phyloP scores from a whole-genome alignment of 2,113 vertebrate genomes.

The Rana temporaria region DNA sequence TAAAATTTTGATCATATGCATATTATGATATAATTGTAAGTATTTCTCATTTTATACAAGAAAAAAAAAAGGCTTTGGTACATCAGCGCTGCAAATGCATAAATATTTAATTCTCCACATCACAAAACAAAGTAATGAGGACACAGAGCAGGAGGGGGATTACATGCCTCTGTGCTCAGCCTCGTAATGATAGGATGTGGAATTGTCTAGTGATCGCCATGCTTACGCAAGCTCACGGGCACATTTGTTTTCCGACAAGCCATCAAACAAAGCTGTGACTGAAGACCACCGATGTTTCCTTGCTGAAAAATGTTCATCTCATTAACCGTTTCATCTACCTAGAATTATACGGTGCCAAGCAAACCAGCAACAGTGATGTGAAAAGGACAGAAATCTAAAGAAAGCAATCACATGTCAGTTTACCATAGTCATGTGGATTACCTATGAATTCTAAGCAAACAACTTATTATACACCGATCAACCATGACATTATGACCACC shows the following conservation, averaged over 20 bases:
- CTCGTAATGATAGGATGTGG: slow-evolving; percentile 33
- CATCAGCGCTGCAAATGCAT: slow-evolving; percentile 31
- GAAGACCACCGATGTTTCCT: not conserved
- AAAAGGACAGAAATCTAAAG: too few relatives aligned
- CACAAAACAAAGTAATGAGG: slow-evolving; percentile 57
- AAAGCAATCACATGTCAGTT: too few relatives aligned
- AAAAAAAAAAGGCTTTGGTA: not conserved
- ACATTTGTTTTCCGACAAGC: slow-evolving; percentile 20
- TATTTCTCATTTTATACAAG: slow-evolving; percentile 19
- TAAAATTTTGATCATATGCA: too few relatives aligned
- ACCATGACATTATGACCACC: too few relatives aligned
- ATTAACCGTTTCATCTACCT: slow-evolving; percentile 15
- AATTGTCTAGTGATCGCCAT: slow-evolving; percentile 41
- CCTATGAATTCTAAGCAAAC: too few relatives aligned
- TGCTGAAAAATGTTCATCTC: not conserved
- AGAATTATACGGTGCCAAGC: not conserved
- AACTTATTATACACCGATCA: too few relatives aligned
- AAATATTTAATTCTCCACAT: slow-evolving; percentile 58
- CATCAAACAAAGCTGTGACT: slow-evolving; percentile 31
- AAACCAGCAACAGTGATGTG: too few relatives aligned
- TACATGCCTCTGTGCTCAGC: slow-evolving; percentile 39
- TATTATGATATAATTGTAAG: not conserved
- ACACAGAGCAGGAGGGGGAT: slow-evolving; percentile 48
- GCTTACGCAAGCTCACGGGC: slow-evolving; percentile 39
- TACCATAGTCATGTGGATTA: too few relatives aligned